Evolutionary conservation across 1,140 invertebrate genomes (phyloP).

Genomic region (Lycorma delicatula): DNA sequence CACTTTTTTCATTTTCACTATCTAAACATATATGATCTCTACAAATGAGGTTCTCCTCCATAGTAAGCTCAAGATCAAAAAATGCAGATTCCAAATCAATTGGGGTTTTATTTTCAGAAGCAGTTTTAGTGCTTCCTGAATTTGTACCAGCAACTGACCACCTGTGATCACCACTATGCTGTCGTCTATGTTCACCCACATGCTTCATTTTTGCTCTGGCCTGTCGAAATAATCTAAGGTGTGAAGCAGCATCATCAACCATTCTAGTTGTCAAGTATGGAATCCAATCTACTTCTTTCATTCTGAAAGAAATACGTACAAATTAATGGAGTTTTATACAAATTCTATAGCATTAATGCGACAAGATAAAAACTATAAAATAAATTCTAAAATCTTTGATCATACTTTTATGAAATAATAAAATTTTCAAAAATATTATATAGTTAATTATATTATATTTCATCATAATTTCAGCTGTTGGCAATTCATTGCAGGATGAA

Average conservation of each 20-base stretch:
- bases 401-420: too few species aligned
- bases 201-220: slow-evolving; percentile 53
- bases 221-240: slow-evolving; percentile 73
- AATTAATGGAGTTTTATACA: too few species aligned
- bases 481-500: too few species aligned
- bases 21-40: slow-evolving; percentile 57
- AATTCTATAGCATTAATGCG: too few species aligned
- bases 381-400: too few species aligned
- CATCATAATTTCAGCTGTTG: too few species aligned
- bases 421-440: too few species aligned
- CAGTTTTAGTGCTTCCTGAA: neutral
- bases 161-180: neutral
- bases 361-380: too few species aligned
- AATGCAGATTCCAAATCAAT: slow-evolving; percentile 60
- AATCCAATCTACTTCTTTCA: slow-evolving; percentile 85
- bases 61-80: slow-evolving; percentile 78
- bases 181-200: slow-evolving; percentile 3
- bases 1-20: slow-evolving; percentile 49
- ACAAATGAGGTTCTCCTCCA: slow-evolving; percentile 68
- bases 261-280: slow-evolving; percentile 74
- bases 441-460: too few species aligned
- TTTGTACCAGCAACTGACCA: neutral
- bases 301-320: slow-evolving; percentile 49
- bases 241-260: slow-evolving; percentile 83
- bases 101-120: slow-evolving; percentile 1